Evolutionary conservation across 2,888 invertebrate species (phyloP), one percentile per base, ranked within the genome.

Genomic region (Hipparchia semele): DNA sequence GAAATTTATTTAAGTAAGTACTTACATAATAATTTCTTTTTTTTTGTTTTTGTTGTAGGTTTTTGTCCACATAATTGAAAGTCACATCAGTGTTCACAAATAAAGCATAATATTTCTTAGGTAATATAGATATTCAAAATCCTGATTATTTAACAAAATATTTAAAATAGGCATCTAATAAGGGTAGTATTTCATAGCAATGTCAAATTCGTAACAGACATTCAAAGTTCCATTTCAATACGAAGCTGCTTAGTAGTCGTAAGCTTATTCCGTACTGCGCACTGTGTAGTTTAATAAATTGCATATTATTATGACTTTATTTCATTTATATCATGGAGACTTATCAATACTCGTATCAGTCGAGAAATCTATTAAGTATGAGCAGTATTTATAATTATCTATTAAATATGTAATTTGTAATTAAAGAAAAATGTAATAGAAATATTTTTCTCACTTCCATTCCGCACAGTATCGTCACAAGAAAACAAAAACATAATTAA

Each of bases 401-500:
- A 9, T 8, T 39, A 39, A 13, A 6, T n/a, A 23, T 23, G 23
- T 23, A 13, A 7, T 62, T 62, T 8, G 23, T 64, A 64, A 49
- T 64, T 23, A 49, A 8, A 23, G 64, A 45, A 61, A 61, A 13
- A 10, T 51, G 23, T 10, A 49, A 62, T 62, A 62, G 49, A 13
- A 49, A 23, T 8, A 8, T n/a, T 13, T 46, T 46, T 62, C 46
- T 62, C 62, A 39, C 39, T 39, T 46, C 12, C 5, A 46, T 61
- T n/a, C n/a, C 61, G 45, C 62, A 12, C 8, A 39, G 5, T 39
- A 39, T 39, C 39, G 39, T 12, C 39, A 59, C 1, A 23, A 51
- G 46, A 13, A 46, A 49, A 59, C 12, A 58, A 73, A 71, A 66
- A 33, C 45, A 45, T 60, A 70, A 68, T 71, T 75, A 75, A 73